Conservation (phyloP, 1,140 invertebrate species). For the Acyrthosiphon pisum region DNA sequence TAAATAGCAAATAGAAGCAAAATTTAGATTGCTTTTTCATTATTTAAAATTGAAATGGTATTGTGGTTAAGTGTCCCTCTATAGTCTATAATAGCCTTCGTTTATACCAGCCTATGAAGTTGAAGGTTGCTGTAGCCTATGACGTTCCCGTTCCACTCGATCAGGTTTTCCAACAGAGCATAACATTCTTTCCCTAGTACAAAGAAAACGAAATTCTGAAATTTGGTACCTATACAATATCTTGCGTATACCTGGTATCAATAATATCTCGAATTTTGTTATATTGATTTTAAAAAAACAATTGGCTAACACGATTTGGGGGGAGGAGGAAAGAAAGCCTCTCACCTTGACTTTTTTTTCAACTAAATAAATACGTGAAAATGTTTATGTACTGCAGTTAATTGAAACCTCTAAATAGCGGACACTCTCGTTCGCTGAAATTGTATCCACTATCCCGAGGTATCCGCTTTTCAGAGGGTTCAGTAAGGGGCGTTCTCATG, state of each 20-base stretch:
- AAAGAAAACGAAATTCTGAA: conserved; percentile 6
- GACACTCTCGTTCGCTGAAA: too few species aligned
- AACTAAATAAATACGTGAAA: too few species aligned
- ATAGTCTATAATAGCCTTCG: conserved; percentile 25
- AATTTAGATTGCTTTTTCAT: neutral
- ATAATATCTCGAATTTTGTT: neutral
- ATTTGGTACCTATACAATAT: neutral
- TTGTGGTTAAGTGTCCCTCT: neutral
- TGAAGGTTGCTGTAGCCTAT: neutral
- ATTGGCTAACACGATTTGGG: neutral
- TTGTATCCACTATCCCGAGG: too few species aligned
- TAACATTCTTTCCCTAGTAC: neutral
- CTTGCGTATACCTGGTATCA: neutral
- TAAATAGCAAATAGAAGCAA: neutral
- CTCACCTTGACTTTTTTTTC: too few species aligned
- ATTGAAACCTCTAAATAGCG: too few species aligned
- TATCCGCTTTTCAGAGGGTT: too few species aligned
- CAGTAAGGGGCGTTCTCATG: too few species aligned
- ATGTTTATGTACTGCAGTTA: too few species aligned
- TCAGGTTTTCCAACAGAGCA: conserved; percentile 32
- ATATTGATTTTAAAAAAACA: neutral
- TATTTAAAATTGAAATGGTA: conserved; percentile 1
- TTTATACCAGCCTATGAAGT: neutral
- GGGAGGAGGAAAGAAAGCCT: too few species aligned
- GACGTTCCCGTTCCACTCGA: conserved; percentile 32